Conservation (phyloP, 1,140 invertebrate species). For the Babylonia areolata region DNA sequence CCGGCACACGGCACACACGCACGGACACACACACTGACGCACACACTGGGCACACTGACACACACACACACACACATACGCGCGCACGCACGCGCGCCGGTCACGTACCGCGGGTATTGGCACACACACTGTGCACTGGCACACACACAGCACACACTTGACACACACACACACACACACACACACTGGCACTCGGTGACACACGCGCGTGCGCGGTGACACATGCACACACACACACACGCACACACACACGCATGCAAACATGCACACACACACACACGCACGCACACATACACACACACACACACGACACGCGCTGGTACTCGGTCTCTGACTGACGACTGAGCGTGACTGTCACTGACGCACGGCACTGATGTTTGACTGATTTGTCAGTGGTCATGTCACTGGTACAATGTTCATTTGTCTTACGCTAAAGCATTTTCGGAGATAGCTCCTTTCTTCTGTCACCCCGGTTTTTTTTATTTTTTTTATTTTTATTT, state of each 20-base stretch:
- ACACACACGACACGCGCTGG: neutral
- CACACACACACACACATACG: neutral
- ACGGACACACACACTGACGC: neutral
- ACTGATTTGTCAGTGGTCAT: too few species aligned
- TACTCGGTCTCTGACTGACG: neutral
- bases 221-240: too few species aligned
- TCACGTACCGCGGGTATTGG: too few species aligned
- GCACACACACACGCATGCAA: too few species aligned
- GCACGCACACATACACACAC: neutral
- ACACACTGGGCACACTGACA: neutral
- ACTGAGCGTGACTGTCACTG: neutral
- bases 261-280: neutral
- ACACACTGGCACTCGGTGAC: too few species aligned
- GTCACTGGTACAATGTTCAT: too few species aligned
- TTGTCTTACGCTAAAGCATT: too few species aligned
- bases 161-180: too few species aligned
- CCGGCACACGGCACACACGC: neutral
- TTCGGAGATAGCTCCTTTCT: too few species aligned
- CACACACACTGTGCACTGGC: neutral
- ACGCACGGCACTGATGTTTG: neutral
- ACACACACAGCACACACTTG: neutral
- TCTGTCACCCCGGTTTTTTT: too few species aligned
- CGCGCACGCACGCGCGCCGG: neutral
- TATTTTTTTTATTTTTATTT: too few species aligned
- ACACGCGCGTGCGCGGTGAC: too few species aligned